These are phyloP conservation scores for Oscheius sp. DNA, from an alignment of 2,888 invertebrate genomes.

Conservation along the genomic window DNA sequence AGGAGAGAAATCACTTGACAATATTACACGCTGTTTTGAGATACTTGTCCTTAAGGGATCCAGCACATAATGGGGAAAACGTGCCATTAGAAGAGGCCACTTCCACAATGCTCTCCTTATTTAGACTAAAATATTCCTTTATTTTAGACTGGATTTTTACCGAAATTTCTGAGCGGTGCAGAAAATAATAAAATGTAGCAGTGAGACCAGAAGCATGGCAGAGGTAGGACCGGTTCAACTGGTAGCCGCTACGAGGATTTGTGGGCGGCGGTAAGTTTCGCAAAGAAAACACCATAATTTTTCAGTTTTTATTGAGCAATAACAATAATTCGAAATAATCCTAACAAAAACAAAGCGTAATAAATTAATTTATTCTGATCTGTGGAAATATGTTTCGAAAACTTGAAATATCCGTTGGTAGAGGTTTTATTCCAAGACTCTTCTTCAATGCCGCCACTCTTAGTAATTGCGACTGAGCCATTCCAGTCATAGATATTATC, in stretches of 20 bases:
- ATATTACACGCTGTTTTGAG: slow-evolving; percentile 8
- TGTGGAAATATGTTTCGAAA: slow-evolving; percentile 65
- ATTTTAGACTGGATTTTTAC: background rate
- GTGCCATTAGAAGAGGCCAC: slow-evolving; percentile 15
- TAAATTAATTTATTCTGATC: slow-evolving; percentile 1
- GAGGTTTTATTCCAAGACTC: slow-evolving; percentile 61
- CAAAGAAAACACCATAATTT: background rate
- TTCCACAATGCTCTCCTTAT: background rate
- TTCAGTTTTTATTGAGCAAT: slow-evolving; percentile 5
- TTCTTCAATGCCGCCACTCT: slow-evolving; percentile 65
- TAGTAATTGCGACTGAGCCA: slow-evolving; percentile 63
- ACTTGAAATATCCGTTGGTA: slow-evolving; percentile 67
- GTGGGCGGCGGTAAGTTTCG: slow-evolving; percentile 18
- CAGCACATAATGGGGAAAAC: slow-evolving; percentile 13
- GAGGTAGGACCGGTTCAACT: background rate
- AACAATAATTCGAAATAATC: background rate
- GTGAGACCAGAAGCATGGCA: slow-evolving; percentile 22
- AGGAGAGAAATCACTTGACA: background rate
- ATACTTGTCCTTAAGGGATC: slow-evolving; percentile 17
- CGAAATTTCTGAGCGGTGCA: slow-evolving; percentile 9
- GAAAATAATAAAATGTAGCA: slow-evolving; percentile 12
- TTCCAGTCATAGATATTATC: slow-evolving; percentile 60
- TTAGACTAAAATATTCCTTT: background rate
- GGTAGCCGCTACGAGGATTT: slow-evolving; percentile 29
- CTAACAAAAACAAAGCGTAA: slow-evolving; percentile 11